These are phyloP conservation scores for Phoxinus dragarum DNA, from an alignment of 2,797 vertebrate genomes.

Conservation along the genomic window DNA sequence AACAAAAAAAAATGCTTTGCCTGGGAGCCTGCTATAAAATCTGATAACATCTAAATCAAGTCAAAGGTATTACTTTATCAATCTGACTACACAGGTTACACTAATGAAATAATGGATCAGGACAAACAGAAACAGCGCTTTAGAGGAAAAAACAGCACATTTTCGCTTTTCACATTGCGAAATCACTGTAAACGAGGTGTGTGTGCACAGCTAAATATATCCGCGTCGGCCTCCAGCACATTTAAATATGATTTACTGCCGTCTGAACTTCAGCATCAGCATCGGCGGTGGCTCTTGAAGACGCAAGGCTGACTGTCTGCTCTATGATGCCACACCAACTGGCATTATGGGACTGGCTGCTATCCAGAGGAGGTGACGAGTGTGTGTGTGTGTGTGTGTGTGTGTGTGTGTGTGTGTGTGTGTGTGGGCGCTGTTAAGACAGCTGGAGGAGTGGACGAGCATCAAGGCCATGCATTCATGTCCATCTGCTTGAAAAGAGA, in stretches of 20 bases:
- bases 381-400: constrained; percentile 42
- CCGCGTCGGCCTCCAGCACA: constrained; percentile 14
- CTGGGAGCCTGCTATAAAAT: background rate
- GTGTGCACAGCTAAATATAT: constrained; percentile 37
- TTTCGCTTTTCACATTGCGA: background rate
- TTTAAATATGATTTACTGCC: constrained; percentile 55
- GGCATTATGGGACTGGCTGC: constrained; percentile 58
- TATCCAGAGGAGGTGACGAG: constrained; percentile 54
- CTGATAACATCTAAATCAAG: background rate
- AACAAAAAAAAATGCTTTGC: background rate
- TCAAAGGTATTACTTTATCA: background rate
- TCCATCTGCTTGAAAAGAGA: constrained; percentile 59
- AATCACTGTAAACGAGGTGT: constrained; percentile 16
- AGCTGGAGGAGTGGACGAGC: constrained; percentile 61
- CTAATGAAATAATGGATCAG: background rate
- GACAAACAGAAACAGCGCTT: background rate
- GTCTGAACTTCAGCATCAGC: constrained; percentile 69
- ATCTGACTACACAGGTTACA: background rate
- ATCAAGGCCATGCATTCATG: constrained; percentile 61
- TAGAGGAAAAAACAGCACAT: background rate
- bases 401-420: constrained; percentile 39
- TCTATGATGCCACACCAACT: constrained; percentile 61
- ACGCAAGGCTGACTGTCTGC: constrained; percentile 67
- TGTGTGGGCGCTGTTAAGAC: constrained; percentile 50
- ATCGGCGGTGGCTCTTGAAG: constrained; percentile 71